Percentiles rank a stretch among this genome's conserved stretches.
phyloP scores from a whole-genome alignment of 2,888 invertebrate species.

The Nomada flava region DNA sequence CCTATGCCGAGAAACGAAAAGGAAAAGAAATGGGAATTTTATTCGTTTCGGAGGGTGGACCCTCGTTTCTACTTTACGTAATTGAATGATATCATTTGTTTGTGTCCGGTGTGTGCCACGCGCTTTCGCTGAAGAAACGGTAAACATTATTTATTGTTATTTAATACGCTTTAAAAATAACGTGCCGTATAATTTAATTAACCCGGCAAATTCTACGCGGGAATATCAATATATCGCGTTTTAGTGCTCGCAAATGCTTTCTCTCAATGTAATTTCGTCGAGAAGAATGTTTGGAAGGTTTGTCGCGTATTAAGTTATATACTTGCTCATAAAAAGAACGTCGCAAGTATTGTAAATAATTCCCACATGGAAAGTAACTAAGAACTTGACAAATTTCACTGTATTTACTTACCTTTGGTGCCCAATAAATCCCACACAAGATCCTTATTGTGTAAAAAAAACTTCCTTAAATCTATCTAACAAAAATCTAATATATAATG shows the following conservation, averaged over 20 bases:
- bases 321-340: background rate
- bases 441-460: background rate
- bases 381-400: background rate
- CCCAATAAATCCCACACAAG: background rate
- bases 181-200: background rate
- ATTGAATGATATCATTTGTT: conserved; percentile 1
- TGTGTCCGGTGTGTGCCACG: background rate
- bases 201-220: too few species aligned
- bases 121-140: background rate
- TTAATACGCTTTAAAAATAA: background rate
- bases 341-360: background rate
- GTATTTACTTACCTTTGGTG: background rate
- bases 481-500: background rate
- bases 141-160: background rate
- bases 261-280: background rate
- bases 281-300: background rate
- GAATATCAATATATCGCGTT: background rate
- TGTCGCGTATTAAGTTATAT: background rate
- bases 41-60: background rate
- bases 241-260: background rate
- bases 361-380: background rate
- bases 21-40: background rate
- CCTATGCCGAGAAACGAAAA: background rate
- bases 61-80: background rate
- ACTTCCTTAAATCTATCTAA: background rate